A percentile compares a stretch with the other conserved stretches of the same genome.
Conservation (phyloP, 64 coral and sea anemone genomes). For the Montipora cactus region DNA sequence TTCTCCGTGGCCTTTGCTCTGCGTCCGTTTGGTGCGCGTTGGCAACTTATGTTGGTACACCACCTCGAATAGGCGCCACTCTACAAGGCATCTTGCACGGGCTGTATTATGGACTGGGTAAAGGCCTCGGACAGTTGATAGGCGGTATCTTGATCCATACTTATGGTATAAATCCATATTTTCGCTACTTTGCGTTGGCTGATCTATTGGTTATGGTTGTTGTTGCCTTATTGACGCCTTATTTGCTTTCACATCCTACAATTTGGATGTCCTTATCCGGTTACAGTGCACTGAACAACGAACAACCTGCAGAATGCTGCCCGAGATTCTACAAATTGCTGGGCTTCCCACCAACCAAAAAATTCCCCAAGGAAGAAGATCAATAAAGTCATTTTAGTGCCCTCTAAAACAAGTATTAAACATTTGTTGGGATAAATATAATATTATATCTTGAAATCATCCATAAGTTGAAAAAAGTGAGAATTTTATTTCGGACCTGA, state of each 20-base stretch:
- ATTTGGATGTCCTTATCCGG: constrained; percentile 87
- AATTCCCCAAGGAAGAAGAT: background rate
- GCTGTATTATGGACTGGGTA: constrained; percentile 83
- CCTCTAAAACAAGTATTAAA: background rate
- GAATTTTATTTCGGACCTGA: background rate
- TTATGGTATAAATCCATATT: constrained; percentile 63
- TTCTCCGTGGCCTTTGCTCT: constrained; percentile 76
- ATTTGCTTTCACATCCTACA: constrained; percentile 52
- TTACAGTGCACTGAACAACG: constrained; percentile 42
- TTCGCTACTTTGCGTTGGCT: constrained; percentile 87
- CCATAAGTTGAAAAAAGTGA: too few species aligned
- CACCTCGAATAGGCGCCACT: constrained; percentile 92
- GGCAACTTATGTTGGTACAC: constrained; percentile 86
- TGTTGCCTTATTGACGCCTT: constrained; percentile 44
- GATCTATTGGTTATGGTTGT: constrained; percentile 67
- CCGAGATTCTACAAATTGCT: background rate
- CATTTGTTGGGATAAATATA: too few species aligned
- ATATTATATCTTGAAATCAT: too few species aligned
- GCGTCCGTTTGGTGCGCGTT: constrained; percentile 84
- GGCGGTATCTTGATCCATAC: constrained; percentile 78
- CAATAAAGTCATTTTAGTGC: background rate
- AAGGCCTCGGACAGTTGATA: constrained; percentile 86
- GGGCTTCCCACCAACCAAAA: background rate
- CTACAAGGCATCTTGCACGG: constrained; percentile 93
- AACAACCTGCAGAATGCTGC: constrained; percentile 12